Base-by-base conservation (phyloP, 2,888 invertebrate genomes). In the Cerceris rybyensis region DNA sequence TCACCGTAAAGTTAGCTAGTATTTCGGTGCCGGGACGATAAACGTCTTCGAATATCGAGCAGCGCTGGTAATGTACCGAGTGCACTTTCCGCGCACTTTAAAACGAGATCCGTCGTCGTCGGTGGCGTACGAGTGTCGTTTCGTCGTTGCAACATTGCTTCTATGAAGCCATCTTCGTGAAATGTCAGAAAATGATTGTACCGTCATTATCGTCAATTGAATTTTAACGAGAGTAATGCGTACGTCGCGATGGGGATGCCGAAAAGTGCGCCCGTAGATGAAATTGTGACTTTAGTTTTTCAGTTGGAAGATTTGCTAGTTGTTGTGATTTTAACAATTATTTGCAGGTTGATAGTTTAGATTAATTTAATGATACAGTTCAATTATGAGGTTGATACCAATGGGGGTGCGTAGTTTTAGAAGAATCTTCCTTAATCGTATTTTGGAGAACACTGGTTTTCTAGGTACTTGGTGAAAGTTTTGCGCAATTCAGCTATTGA, bases 11-110 rank as follows among this genome's bases (percentile, higher is more conserved):
- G 50, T 77, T 50, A 57, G 58, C 57, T 14, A 28, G 57, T 49
- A 69, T 76, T 69, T 61, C 70, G 65, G 68, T 46, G 76, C 50
- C 60, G 68, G 28, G 28, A 64, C 58, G 70, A 76, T 70, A 60
- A 65, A 69, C 50, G 28, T 68, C 28, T 28, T 59, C 55, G 28
- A 57, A 46, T 67, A 57, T 55, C 55, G 66, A 16, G 11, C n/a
- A n/a, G 46, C 49, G 49, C 28, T 4, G 28, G 28, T 41, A 59
- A 59, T 14, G 42, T 11, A 41, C n/a, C 58, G 58, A 41, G 41
- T 42, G 58, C 58, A 41, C 17, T 55, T 55, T 17, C 55, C 55
- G 17, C 11, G n/a, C 14, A n/a, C 52, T 52, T n/a, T 7, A 52
- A n/a, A 7, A 11, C n/a, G 7, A 9, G 52, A n/a, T n/a, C 9